Percentiles rank a stretch among this genome's conserved stretches.
These are phyloP conservation scores for Lepidocyrtinus sp. DNA, from an alignment of 2,888 invertebrate genomes.

Conservation along the genomic window DNA sequence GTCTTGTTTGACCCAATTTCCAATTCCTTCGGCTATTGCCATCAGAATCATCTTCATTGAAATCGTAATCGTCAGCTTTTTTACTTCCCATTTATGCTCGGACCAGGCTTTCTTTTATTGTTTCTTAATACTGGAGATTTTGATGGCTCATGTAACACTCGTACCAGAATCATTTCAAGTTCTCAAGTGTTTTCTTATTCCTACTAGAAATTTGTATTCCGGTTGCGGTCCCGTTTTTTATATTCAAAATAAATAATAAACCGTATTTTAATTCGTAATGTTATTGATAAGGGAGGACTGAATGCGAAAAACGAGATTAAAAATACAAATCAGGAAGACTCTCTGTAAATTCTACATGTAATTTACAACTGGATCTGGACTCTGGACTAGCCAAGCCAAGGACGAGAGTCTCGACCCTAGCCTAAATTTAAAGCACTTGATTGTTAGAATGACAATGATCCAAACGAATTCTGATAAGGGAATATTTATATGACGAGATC, in stretches of 20 bases:
- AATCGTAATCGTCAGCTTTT: conserved; percentile 15
- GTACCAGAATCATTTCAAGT: background rate
- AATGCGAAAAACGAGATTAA: conserved; percentile 14
- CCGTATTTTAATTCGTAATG: background rate
- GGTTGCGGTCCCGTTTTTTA: background rate
- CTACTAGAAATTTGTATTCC: conserved; percentile 10
- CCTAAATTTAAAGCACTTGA: background rate
- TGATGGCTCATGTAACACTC: conserved; percentile 49
- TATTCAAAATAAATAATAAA: conserved; percentile 8
- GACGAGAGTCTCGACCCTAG: background rate
- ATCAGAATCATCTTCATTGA: conserved; percentile 30
- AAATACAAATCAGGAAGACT: conserved; percentile 49
- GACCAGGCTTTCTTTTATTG: conserved; percentile 33
- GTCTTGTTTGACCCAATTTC: conserved; percentile 61
- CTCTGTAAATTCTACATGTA: conserved; percentile 39
- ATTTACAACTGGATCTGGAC: conserved; percentile 28
- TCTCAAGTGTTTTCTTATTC: conserved; percentile 9
- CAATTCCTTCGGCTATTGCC: conserved; percentile 40
- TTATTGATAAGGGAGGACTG: background rate
- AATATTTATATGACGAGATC: conserved; percentile 11
- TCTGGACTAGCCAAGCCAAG: background rate
- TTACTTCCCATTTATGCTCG: background rate
- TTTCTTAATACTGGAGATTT: conserved; percentile 50
- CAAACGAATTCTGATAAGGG: conserved; percentile 14
- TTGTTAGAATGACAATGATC: background rate